Evolutionary conservation across 2,888 invertebrate genomes (phyloP).

Genomic region (Subacronicta megacephala): DNA sequence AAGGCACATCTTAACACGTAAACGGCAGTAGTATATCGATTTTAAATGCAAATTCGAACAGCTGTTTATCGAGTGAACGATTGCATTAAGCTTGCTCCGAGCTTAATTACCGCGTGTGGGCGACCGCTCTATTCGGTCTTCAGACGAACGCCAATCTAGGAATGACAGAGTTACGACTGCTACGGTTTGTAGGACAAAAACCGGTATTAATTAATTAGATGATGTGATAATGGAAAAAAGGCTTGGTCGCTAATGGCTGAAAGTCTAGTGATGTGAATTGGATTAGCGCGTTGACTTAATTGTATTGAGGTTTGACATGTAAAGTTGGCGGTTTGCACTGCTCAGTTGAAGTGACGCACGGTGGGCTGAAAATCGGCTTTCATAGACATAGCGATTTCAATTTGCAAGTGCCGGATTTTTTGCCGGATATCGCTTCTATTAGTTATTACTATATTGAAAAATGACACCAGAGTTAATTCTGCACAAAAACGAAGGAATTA

Average conservation of each 20-base stretch:
- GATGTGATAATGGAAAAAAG: constrained; percentile 77
- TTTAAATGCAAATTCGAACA: constrained; percentile 84
- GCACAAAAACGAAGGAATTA: no score
- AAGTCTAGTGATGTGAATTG: constrained; percentile 61
- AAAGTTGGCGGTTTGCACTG: constrained; percentile 38
- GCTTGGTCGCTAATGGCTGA: constrained; percentile 72
- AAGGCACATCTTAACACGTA: constrained; percentile 54
- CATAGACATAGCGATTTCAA: no score
- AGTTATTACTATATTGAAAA: no score
- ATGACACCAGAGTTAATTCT: no score
- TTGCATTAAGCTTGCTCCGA: constrained; percentile 77
- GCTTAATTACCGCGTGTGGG: constrained; percentile 85
- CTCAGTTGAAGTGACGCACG: constrained; percentile 4
- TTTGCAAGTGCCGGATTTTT: no score
- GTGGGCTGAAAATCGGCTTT: no score
- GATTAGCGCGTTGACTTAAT: constrained; percentile 71
- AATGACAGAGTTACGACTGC: constrained; percentile 82
- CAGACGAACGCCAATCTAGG: constrained; percentile 73
- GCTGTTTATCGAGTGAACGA: constrained; percentile 81
- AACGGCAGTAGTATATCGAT: constrained; percentile 72
- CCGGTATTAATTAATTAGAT: constrained; percentile 88
- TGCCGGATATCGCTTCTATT: no score
- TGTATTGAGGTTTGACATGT: constrained; percentile 77
- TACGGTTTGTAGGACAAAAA: constrained; percentile 73
- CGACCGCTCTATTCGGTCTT: constrained; percentile 61